phyloP scores from a whole-genome alignment of 2,888 invertebrate genomes.

The Noctuana brunneofusca region DNA sequence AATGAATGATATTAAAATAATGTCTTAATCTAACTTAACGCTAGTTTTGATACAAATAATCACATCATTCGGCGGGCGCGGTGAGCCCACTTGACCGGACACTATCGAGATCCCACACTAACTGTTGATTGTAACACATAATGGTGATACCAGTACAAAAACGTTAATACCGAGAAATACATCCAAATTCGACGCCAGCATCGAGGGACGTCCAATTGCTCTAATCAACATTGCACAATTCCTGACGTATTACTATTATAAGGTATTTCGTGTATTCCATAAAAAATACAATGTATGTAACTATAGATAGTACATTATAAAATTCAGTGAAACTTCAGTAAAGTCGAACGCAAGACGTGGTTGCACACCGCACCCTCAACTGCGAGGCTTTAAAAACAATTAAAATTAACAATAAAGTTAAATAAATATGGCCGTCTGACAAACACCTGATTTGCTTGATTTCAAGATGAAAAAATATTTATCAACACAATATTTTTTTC shows the following conservation, averaged over 20 bases:
- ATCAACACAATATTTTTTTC: slow-evolving; percentile 47
- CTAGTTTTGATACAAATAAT: slow-evolving; percentile 69
- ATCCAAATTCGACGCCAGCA: slow-evolving; percentile 22
- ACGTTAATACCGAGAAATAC: slow-evolving; percentile 2
- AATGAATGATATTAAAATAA: slow-evolving; percentile 68
- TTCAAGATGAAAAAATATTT: slow-evolving; percentile 33
- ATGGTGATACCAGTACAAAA: no score
- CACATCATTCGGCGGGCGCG: slow-evolving; percentile 69
- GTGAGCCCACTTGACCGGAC: slow-evolving; percentile 33
- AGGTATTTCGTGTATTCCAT: no score
- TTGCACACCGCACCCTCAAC: slow-evolving; percentile 57
- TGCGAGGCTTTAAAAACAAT: slow-evolving; percentile 64
- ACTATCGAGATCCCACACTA: slow-evolving; percentile 37
- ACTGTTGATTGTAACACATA: slow-evolving; percentile 8
- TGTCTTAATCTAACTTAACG: slow-evolving; percentile 61
- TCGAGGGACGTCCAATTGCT: not conserved
- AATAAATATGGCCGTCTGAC: slow-evolving; percentile 59
- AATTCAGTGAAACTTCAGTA: not conserved
- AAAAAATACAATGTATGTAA: no score
- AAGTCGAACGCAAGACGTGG: slow-evolving; percentile 18
- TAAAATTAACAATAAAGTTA: slow-evolving; percentile 54
- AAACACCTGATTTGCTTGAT: slow-evolving; percentile 29
- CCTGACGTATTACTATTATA: no score
- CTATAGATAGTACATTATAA: not conserved
- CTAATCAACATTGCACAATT: no score